These are phyloP conservation scores for Crypturellus undulatus DNA, from an alignment of 2,113 vertebrate species.

Conservation along the genomic window DNA sequence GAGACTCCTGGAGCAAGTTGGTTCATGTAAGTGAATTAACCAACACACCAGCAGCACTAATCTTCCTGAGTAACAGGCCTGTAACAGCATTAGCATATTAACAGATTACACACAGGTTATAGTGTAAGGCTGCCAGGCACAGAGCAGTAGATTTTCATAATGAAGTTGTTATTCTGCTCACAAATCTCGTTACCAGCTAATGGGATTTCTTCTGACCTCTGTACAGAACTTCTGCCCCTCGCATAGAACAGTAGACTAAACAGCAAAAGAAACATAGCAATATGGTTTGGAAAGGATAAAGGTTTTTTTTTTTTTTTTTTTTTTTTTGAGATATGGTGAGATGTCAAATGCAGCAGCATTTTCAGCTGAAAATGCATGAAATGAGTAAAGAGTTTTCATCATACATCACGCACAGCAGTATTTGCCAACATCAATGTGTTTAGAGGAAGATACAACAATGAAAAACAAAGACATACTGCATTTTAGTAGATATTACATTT, in stretches of 20 bases:
- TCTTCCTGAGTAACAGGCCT: conserved; percentile 45
- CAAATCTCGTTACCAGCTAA: conserved; percentile 69
- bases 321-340: not conserved
- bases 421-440: not conserved
- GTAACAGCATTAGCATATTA: conserved; percentile 55
- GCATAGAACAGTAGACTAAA: not conserved
- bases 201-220: conserved; percentile 59
- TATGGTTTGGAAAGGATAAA: not conserved
- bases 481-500: not conserved
- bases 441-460: not conserved
- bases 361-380: conserved; percentile 9
- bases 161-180: conserved; percentile 36
- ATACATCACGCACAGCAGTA: not conserved
- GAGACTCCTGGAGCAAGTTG: conserved; percentile 25
- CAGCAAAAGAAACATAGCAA: conserved; percentile 25
- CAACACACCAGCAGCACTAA: conserved; percentile 38
- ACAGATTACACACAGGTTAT: conserved; percentile 55
- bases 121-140: conserved; percentile 16
- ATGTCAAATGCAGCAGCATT: conserved; percentile 2
- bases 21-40: conserved; percentile 62
- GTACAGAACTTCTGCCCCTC: not conserved
- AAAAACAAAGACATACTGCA: not conserved
- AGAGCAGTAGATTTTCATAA: conserved; percentile 25
- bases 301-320: not conserved
- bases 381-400: not conserved